phyloP scores from a whole-genome alignment of 2,797 vertebrate species.

The Gymnopithys bicolor region DNA sequence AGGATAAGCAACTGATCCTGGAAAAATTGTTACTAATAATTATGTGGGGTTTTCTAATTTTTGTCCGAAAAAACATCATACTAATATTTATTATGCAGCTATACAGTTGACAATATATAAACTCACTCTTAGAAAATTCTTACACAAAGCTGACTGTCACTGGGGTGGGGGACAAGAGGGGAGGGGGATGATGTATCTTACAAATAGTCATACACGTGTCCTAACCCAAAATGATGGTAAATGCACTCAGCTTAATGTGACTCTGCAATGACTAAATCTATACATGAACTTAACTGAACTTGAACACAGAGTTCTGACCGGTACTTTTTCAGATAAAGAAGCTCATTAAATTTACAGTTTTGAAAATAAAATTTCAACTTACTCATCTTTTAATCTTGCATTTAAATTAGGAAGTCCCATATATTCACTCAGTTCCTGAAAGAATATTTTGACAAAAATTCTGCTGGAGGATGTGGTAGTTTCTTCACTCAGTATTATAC shows the following conservation, averaged over 20 bases:
- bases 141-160: neutral
- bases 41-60: neutral
- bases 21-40: neutral
- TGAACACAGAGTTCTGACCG: neutral
- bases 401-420: slow-evolving; percentile 97
- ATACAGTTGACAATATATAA: neutral
- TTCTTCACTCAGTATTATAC: slow-evolving; percentile 93
- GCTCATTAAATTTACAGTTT: neutral
- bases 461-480: slow-evolving; percentile 97
- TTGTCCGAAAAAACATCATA: neutral
- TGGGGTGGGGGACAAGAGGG: neutral
- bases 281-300: neutral
- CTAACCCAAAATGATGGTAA: neutral
- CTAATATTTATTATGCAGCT: neutral
- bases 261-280: neutral
- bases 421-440: slow-evolving; percentile 98
- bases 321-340: neutral
- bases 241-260: neutral
- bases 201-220: neutral
- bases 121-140: neutral
- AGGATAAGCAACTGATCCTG: neutral
- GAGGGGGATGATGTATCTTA: neutral
- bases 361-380: slow-evolving; percentile 65
- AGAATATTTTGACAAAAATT: slow-evolving; percentile 99
- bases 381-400: slow-evolving; percentile 93